Conservation (phyloP, 1,140 invertebrate species). For the Hypsibius dujardini region DNA sequence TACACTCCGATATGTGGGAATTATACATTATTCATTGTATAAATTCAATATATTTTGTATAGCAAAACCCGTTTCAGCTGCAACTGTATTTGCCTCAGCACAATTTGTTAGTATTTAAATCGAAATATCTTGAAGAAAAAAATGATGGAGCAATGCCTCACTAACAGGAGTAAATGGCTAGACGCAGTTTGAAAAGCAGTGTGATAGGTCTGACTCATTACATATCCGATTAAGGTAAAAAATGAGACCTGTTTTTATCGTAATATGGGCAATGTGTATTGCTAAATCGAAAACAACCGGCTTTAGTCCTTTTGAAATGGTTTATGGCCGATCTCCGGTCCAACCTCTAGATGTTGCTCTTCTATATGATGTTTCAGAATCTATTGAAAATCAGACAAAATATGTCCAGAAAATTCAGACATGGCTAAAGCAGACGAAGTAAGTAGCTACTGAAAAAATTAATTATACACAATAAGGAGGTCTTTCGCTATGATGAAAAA, state of each 20-base stretch:
- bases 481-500: not conserved
- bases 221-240: not conserved
- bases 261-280: not conserved
- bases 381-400: not conserved
- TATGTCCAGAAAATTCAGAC: not conserved
- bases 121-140: not conserved
- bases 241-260: not conserved
- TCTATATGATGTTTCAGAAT: not conserved
- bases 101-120: not conserved
- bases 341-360: not conserved
- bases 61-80: not conserved
- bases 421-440: not conserved
- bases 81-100: not conserved
- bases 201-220: not conserved
- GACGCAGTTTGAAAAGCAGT: not conserved
- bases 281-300: not conserved
- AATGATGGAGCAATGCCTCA: not conserved
- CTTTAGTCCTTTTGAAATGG: not conserved
- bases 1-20: not conserved
- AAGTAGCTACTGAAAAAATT: not conserved
- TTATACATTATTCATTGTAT: not conserved
- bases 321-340: not conserved
- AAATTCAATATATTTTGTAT: not conserved
- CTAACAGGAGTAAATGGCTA: not conserved
- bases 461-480: not conserved